Evolutionary conservation across 2,888 invertebrate species (phyloP), one percentile per base, ranked within the genome.

Genomic region (Aphodius granarius): DNA sequence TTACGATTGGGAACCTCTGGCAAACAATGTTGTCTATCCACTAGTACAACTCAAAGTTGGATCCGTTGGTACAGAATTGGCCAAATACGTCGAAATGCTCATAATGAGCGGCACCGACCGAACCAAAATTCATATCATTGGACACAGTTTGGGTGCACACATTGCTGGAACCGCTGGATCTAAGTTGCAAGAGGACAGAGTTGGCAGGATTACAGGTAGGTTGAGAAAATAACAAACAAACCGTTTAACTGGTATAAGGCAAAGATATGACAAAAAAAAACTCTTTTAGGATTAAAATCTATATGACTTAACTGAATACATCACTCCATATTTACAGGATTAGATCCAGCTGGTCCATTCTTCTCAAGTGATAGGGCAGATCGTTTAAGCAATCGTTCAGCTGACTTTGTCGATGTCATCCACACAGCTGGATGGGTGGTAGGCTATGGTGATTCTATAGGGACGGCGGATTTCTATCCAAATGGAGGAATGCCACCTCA

Each of bases 131-230:
- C 91, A 91, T 83, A 83, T 89, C 66, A 88, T 91, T 72, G 91
- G 91, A 0, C 91, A 91, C 81, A 91, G 91, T 78, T 83, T 91
- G 0, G 91, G 91, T 0, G 91, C 91, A 0, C 90, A 90, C 79
- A 86, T 90, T 16, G 82, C 89, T 81, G 80, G 89, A 83, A 81
- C 89, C 81, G 86, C 86, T 65, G 86, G 85, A 66, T 82, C 76
- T 66, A 66, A 71, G 20, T 22, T 78, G 78, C 88, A 88, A 87
- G 89, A 87, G 79, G 84, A 80, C 75, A 87, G 85, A 82, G 85
- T 91, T 19, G 84, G 86, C 43, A 88, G 92, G 81, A 90, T 93
- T 3, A 92, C 92, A 72, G 92, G 92, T 90, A 81, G 83, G 80
- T 71, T 18, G n/a, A n/a, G n/a, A n/a, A 65, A 18, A 65, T 17